Evolutionary conservation across 2,113 vertebrate genomes (phyloP).

Genomic region (Thalassarche chlororhynchos): DNA sequence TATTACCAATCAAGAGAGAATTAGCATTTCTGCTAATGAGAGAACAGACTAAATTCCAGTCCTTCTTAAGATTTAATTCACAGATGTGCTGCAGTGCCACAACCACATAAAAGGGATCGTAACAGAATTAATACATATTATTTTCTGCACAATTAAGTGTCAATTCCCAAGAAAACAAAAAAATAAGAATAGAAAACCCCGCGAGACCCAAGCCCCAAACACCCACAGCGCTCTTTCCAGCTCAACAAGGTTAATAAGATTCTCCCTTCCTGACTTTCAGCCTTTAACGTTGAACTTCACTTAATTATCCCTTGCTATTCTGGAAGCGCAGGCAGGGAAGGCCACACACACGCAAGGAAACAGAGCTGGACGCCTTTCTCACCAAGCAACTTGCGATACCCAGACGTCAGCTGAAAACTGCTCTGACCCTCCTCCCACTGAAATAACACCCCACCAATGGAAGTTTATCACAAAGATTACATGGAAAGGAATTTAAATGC

Average conservation of each 20-base stretch:
- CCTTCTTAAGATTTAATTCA: constrained; percentile 8
- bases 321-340: background rate
- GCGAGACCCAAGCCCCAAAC: background rate
- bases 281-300: background rate
- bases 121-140: background rate
- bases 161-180: background rate
- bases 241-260: constrained; percentile 6
- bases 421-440: background rate
- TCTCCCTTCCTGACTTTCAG: background rate
- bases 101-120: background rate
- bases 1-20: constrained; percentile 5
- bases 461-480: background rate
- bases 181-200: background rate
- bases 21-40: background rate
- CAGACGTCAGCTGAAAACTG: background rate
- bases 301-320: background rate
- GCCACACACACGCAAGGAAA: background rate
- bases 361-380: background rate
- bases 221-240: background rate
- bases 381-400: background rate
- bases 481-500: background rate
- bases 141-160: background rate
- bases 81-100: background rate
- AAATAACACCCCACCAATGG: background rate
- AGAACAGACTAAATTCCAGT: background rate